phyloP scores from a whole-genome alignment of 35 echinoderm and acorn worm species.

The Strongylocentrotus purpuratus region DNA sequence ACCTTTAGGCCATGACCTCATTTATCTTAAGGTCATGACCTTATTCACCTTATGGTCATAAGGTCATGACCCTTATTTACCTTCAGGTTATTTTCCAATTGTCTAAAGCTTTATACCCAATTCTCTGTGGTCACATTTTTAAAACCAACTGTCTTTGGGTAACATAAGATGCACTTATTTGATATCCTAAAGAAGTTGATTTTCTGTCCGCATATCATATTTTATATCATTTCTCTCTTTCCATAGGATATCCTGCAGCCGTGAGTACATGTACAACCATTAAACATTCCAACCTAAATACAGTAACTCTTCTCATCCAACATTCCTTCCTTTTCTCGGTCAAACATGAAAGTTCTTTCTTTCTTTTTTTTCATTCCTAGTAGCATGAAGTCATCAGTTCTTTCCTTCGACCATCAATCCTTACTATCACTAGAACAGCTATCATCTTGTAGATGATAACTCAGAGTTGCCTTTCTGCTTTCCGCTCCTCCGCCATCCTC shows the following conservation, averaged over 20 bases:
- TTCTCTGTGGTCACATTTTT: neutral
- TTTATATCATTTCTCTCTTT: neutral
- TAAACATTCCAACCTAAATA: neutral
- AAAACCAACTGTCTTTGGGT: neutral
- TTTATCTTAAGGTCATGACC: neutral
- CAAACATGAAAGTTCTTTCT: neutral
- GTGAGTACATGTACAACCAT: neutral
- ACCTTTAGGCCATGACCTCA: neutral
- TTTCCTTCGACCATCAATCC: neutral
- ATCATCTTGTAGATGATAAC: neutral
- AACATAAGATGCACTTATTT: neutral
- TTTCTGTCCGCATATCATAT: neutral
- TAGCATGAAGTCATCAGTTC: neutral
- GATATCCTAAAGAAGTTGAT: slow-evolving; percentile 12
- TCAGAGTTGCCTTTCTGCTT: neutral
- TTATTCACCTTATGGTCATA: neutral
- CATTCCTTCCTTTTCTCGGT: neutral
- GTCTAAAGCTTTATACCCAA: neutral
- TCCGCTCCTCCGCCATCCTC: neutral
- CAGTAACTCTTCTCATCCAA: neutral
- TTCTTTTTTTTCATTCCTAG: no score
- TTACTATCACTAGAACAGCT: neutral
- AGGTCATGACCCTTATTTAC: neutral
- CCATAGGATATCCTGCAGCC: neutral
- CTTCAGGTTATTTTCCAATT: neutral